Conservation (phyloP, 2,797 vertebrate species). For the Protosalanx chinensis region DNA sequence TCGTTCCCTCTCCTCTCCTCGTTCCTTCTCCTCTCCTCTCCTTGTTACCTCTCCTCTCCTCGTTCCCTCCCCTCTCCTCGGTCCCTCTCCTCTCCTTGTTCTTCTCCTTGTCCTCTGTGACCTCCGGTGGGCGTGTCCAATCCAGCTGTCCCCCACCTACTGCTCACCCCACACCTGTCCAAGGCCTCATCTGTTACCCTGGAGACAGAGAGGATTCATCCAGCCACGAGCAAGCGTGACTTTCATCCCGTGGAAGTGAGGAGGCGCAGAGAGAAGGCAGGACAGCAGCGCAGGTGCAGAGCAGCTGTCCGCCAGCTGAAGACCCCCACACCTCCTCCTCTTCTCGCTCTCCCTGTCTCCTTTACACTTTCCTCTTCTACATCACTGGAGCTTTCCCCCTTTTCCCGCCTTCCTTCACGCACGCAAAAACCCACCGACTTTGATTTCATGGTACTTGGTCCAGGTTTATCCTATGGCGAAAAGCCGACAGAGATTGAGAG, state of each 20-base stretch:
- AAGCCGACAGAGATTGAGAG: constrained; percentile 37
- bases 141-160: neutral
- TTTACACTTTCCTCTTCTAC: neutral
- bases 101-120: constrained; percentile 5
- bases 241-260: constrained; percentile 16
- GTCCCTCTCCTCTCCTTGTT: constrained; percentile 10
- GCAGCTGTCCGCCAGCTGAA: constrained; percentile 53
- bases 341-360: neutral
- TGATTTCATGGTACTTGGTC: neutral
- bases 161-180: neutral
- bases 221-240: neutral
- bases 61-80: neutral
- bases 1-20: neutral
- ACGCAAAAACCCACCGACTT: neutral
- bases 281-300: constrained; percentile 36
- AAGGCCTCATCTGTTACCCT: neutral
- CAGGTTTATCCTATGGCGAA: constrained; percentile 47
- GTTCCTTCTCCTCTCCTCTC: neutral
- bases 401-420: neutral
- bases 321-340: neutral
- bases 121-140: neutral
- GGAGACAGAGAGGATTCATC: neutral
- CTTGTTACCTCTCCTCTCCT: neutral
- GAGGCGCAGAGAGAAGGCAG: constrained; percentile 19
- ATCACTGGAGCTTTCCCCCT: neutral